Conservation (phyloP, 2,888 invertebrate genomes). For the Neocrepidodera transversa region DNA sequence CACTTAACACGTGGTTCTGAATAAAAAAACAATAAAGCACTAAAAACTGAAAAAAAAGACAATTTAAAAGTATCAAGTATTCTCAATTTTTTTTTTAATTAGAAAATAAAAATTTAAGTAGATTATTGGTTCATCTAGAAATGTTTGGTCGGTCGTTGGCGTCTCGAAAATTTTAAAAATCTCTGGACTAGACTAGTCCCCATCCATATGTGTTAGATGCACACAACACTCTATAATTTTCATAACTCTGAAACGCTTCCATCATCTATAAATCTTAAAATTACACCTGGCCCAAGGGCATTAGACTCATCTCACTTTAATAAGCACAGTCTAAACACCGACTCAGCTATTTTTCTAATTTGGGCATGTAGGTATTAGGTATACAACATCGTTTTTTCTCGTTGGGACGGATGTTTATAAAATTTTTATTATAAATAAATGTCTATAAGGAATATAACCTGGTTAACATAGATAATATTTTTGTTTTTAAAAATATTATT, state of each 20-base stretch:
- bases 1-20: too few relatives aligned
- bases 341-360: conserved; percentile 28
- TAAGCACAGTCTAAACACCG: conserved; percentile 18
- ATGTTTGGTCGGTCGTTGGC: conserved; percentile 4
- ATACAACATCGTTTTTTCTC: conserved; percentile 14
- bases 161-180: conserved; percentile 10
- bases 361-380: conserved; percentile 21
- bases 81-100: too few relatives aligned
- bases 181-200: conserved; percentile 12
- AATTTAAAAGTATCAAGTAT: too few relatives aligned
- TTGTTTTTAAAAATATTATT: neutral
- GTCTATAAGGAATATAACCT: conserved; percentile 26
- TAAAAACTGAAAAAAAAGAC: too few relatives aligned
- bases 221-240: conserved; percentile 24
- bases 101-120: too few relatives aligned
- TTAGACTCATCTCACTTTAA: conserved; percentile 24
- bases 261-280: conserved; percentile 15
- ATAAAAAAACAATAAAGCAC: too few relatives aligned
- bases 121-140: too few relatives aligned
- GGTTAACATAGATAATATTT: conserved; percentile 19
- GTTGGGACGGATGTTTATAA: conserved; percentile 9
- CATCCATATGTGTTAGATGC: conserved; percentile 13
- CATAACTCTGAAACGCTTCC: conserved; percentile 17
- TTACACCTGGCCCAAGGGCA: conserved; percentile 16
- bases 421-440: conserved; percentile 9